phyloP scores from a whole-genome alignment of 2,888 invertebrate species.

The Eumerus sabulonum region DNA sequence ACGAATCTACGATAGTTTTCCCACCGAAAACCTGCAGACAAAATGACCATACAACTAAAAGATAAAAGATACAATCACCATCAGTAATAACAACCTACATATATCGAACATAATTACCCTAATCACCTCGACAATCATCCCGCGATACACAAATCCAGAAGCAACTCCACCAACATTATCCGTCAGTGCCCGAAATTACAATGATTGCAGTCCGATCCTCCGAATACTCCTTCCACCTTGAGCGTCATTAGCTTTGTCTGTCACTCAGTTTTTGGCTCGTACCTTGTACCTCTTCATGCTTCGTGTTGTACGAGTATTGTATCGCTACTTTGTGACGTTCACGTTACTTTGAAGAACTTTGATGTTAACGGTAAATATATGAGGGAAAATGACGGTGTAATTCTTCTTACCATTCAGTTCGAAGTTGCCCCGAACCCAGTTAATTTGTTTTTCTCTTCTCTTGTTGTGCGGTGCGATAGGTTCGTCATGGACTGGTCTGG shows the following conservation, averaged over 20 bases:
- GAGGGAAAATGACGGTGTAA: slow-evolving; percentile 57
- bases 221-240: too few species aligned
- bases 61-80: too few species aligned
- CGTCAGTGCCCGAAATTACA: slow-evolving; percentile 60
- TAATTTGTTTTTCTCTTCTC: slow-evolving; percentile 7
- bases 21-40: too few species aligned
- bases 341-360: slow-evolving; percentile 38
- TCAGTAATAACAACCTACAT: slow-evolving; percentile 27
- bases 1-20: too few species aligned
- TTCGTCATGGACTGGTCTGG: slow-evolving; percentile 50
- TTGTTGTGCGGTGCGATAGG: background rate
- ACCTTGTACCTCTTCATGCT: slow-evolving; percentile 23
- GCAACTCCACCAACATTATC: slow-evolving; percentile 51
- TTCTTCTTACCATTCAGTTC: slow-evolving; percentile 46
- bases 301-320: background rate
- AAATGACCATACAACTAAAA: too few species aligned
- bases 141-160: slow-evolving; percentile 40
- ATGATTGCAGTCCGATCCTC: slow-evolving; percentile 47
- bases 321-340: slow-evolving; percentile 11
- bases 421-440: slow-evolving; percentile 12
- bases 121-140: slow-evolving; percentile 33
- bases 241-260: too few species aligned
- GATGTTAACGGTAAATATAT: slow-evolving; percentile 54
- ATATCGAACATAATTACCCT: slow-evolving; percentile 37
- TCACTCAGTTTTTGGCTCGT: slow-evolving; percentile 46